Base-by-base conservation (phyloP, 2,888 invertebrate genomes). In the Allophyes oxyacanthae region DNA sequence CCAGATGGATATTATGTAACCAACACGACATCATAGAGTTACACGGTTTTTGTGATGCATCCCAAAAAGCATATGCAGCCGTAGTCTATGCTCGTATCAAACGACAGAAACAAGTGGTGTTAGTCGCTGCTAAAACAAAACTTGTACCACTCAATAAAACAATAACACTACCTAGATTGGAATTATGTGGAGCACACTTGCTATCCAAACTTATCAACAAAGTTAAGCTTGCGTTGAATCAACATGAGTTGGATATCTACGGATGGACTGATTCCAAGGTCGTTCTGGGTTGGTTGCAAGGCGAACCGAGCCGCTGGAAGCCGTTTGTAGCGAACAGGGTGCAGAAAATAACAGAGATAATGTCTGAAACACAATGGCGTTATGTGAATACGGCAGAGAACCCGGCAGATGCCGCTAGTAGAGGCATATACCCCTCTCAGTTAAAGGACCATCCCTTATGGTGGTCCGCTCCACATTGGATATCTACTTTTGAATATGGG, bases 251-350 rank as follows among this genome's bases (percentile, higher is more conserved):
- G 11, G 1, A 28, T 43, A 0, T 41, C n/a, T 41, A 33, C 8
- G 33, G 33, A 0, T 40, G 43, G 37, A 8, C 10, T 0, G 36
- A 43, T n/a, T 28, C 37, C 1, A 55, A 41, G 9, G 48, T 25
- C 2, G 11, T 43, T 8, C 51, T 52, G 7, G 44, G 61, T 4
- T 61, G 51, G 52, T 14, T 56, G 11, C 42, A 41, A 11, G 37
- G 42, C 10, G 7, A 42, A 1, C n/a, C 42, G 26, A 25, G 30
- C 14, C 6, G 45, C 32, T 41, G 53, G 49, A 33, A 51, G 40
- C 50, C 42, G 1, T 51, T 42, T 20, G 52, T 52, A 0, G 20
- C 43, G 0, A 52, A 52, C 7, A 11, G 52, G 11, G 43, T 38
- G 1, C 13, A 28, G 7, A 9, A 13, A n/a, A 34, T 50, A 20